These are phyloP conservation scores for Antheraea assamensis DNA, from an alignment of 2,888 invertebrate genomes.

Conservation along the genomic window DNA sequence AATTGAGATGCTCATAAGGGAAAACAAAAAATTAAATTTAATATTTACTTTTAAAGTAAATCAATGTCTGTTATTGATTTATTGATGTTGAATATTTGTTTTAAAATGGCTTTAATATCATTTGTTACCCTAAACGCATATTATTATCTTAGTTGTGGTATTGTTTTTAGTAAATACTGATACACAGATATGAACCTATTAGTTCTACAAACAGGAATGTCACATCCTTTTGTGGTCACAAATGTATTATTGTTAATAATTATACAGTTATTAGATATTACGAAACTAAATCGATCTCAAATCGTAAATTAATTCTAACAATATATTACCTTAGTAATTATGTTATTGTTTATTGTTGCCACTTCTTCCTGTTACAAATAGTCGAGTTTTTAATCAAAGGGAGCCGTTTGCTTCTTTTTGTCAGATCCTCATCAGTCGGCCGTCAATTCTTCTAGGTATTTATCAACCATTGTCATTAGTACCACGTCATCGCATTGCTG, in stretches of 20 bases:
- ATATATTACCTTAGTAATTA: neutral
- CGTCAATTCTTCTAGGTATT: too few relatives aligned
- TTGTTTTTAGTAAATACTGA: neutral
- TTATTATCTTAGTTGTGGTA: neutral
- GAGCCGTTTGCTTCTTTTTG: too few relatives aligned
- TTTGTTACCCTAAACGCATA: neutral
- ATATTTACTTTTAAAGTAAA: too few relatives aligned
- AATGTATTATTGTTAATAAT: constrained; percentile 2
- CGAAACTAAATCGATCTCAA: neutral
- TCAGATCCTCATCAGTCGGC: too few relatives aligned
- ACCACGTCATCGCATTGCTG: too few relatives aligned
- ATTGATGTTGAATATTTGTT: too few relatives aligned
- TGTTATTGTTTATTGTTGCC: too few relatives aligned
- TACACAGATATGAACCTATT: neutral
- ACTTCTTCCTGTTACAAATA: too few relatives aligned
- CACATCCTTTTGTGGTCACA: neutral
- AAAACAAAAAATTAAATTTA: too few relatives aligned
- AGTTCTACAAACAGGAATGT: neutral
- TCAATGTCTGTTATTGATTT: too few relatives aligned
- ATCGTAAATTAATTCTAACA: neutral
- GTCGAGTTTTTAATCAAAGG: too few relatives aligned
- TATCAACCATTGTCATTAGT: too few relatives aligned
- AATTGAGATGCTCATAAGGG: neutral
- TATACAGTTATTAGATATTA: neutral
- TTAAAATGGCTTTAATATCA: neutral